Percentiles rank a stretch among this genome's conserved stretches.
Conservation (phyloP, 2,888 invertebrate species). For the Drosophila differens region DNA sequence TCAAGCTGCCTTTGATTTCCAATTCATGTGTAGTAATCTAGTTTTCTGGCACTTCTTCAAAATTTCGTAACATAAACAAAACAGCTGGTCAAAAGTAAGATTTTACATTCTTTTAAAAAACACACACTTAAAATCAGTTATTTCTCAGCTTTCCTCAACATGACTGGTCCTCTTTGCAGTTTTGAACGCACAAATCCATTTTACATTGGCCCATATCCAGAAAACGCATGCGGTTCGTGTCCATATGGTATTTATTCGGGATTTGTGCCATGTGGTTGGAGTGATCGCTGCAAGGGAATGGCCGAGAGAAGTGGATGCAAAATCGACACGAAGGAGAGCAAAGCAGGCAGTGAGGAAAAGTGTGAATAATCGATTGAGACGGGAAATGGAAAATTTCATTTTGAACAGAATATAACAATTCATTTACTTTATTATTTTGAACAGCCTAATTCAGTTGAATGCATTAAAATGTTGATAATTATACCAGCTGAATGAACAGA, state of each 20-base stretch:
- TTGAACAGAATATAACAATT: neutral
- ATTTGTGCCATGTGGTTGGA: constrained; percentile 55
- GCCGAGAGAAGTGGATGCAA: neutral
- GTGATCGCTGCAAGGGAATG: constrained; percentile 1
- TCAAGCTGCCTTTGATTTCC: neutral
- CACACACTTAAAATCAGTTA: neutral
- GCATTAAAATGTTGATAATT: neutral
- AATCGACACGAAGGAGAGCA: neutral
- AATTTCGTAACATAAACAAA: neutral
- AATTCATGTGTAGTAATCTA: neutral
- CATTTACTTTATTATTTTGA: neutral
- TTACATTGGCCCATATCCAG: constrained; percentile 65
- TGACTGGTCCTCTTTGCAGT: constrained; percentile 7
- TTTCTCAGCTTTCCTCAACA: constrained; percentile 5
- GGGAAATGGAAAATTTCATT: neutral
- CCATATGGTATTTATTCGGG: constrained; percentile 57
- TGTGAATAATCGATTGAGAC: neutral
- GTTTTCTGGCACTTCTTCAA: too few relatives aligned
- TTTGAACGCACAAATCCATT: constrained; percentile 55
- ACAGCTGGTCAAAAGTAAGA: neutral
- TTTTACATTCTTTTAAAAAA: too few relatives aligned
- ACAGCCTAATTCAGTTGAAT: neutral
- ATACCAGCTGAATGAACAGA: too few relatives aligned
- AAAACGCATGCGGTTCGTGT: constrained; percentile 48
- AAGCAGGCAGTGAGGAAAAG: neutral